Evolutionary conservation across 2,888 invertebrate species (phyloP).

Genomic region (Acanthopleura granulata): DNA sequence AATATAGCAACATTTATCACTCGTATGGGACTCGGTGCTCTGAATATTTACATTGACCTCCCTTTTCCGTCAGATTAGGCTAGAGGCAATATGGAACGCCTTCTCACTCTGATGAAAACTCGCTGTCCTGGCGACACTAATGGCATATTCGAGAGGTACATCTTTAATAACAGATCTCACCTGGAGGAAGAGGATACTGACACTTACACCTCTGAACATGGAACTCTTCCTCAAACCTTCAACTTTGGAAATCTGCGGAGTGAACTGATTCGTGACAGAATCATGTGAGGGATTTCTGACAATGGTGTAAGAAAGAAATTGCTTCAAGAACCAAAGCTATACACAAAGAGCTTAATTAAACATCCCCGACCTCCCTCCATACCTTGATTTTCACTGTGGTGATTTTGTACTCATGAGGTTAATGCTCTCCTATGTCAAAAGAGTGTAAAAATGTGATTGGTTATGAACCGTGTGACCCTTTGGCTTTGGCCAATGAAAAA

Average conservation of each 20-base stretch:
- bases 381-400: too few relatives aligned
- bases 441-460: too few relatives aligned
- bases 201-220: not conserved
- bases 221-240: not conserved
- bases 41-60: not conserved
- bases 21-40: not conserved
- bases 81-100: not conserved
- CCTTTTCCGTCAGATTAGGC: not conserved
- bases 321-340: constrained; percentile 12
- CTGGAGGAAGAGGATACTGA: not conserved
- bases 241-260: constrained; percentile 15
- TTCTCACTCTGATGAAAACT: not conserved
- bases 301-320: not conserved
- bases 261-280: constrained; percentile 20
- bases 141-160: not conserved
- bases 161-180: not conserved
- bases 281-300: constrained; percentile 16
- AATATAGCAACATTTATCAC: not conserved
- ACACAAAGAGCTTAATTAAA: too few relatives aligned
- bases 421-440: too few relatives aligned
- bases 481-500: too few relatives aligned
- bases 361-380: too few relatives aligned
- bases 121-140: not conserved
- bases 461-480: too few relatives aligned
- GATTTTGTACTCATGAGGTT: too few relatives aligned